Conservation (phyloP, 2,888 invertebrate genomes). For the Pyrrhosoma nymphula region DNA sequence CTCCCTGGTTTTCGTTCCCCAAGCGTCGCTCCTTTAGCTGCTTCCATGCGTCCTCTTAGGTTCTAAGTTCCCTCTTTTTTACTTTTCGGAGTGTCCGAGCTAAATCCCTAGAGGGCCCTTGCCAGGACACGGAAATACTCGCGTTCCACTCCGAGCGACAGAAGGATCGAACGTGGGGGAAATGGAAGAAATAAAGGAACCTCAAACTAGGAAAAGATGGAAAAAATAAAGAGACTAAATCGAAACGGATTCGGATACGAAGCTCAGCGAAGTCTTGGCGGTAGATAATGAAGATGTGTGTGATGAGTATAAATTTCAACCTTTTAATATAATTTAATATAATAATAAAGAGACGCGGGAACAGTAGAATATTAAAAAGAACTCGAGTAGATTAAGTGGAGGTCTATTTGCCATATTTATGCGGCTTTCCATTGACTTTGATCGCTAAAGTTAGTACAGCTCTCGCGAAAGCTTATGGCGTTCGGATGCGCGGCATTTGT, state of each 20-base stretch:
- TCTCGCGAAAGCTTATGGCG: no score
- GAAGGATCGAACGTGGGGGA: neutral
- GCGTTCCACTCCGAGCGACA: neutral
- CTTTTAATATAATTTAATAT: no score
- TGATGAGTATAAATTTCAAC: no score
- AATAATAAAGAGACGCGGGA: no score
- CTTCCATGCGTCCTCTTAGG: neutral
- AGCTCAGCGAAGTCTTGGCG: neutral
- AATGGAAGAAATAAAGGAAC: neutral
- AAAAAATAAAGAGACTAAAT: neutral
- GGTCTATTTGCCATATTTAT: no score
- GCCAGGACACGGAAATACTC: conserved; percentile 17
- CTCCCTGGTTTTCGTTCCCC: neutral
- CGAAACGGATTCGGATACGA: neutral
- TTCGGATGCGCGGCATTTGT: no score
- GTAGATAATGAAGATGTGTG: neutral
- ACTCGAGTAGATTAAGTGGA: no score
- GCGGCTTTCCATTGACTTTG: no score
- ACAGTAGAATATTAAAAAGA: no score
- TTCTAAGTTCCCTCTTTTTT: neutral
- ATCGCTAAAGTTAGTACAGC: no score
- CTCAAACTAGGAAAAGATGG: neutral
- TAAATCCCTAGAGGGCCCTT: neutral
- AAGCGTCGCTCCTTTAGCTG: neutral
- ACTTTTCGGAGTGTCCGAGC: neutral